Conservation (phyloP, 2,113 vertebrate genomes). For the Myiopsitta monachus region DNA sequence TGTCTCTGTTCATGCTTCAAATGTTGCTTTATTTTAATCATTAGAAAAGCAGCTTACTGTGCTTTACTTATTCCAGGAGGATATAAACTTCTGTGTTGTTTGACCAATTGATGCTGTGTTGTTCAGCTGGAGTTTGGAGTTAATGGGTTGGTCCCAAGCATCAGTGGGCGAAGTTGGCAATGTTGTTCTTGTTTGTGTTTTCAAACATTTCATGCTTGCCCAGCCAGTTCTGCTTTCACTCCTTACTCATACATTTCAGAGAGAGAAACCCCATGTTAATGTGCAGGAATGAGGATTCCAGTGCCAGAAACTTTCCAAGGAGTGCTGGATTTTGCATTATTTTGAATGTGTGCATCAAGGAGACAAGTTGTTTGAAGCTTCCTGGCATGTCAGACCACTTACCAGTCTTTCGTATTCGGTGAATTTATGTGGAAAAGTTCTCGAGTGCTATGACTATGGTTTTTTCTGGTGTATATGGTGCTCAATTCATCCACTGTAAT, state of each 20-base stretch:
- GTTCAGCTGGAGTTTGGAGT: slow-evolving; percentile 23
- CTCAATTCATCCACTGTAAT: background rate
- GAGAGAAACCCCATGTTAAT: slow-evolving; percentile 15
- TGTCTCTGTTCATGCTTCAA: background rate
- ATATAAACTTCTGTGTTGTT: background rate
- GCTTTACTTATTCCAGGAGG: slow-evolving; percentile 5
- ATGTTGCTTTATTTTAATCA: background rate
- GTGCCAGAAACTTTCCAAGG: background rate
- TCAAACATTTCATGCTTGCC: slow-evolving; percentile 51
- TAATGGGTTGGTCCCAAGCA: slow-evolving; percentile 27
- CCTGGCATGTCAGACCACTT: background rate
- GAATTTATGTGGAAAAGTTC: slow-evolving; percentile 15
- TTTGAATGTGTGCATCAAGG: background rate
- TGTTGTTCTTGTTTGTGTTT: slow-evolving; percentile 8
- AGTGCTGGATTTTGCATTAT: slow-evolving; percentile 10
- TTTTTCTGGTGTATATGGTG: background rate
- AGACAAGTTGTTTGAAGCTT: background rate
- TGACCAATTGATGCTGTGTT: background rate
- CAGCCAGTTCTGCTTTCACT: slow-evolving; percentile 42
- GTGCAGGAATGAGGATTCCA: background rate
- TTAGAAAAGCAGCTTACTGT: background rate
- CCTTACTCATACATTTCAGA: slow-evolving; percentile 22
- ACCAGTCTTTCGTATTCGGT: background rate
- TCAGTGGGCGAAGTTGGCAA: slow-evolving; percentile 31
- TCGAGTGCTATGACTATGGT: background rate